These are phyloP conservation scores for Prunella himalayana DNA, from an alignment of 2,113 vertebrate genomes.

Conservation along the genomic window DNA sequence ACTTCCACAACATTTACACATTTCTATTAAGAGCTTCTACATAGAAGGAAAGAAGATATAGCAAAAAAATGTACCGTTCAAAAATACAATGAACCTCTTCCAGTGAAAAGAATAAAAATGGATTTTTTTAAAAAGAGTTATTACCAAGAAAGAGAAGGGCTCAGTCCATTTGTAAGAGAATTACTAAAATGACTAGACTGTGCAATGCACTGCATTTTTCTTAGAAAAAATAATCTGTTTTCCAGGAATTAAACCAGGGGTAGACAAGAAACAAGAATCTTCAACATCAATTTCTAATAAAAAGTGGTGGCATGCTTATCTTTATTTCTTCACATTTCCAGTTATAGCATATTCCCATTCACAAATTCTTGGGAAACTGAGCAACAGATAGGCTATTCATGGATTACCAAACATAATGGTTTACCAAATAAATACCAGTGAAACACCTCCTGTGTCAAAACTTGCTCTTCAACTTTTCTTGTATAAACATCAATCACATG, in stretches of 20 bases:
- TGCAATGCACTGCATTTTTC: neutral
- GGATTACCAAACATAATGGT: neutral
- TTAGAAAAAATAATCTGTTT: neutral
- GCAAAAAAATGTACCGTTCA: neutral
- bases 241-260: neutral
- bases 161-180: neutral
- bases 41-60: neutral
- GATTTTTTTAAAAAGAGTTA: rapidly evolving
- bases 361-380: neutral
- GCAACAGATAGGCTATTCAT: neutral
- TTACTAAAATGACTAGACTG: neutral
- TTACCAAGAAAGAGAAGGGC: neutral
- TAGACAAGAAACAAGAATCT: neutral
- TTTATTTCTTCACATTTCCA: neutral
- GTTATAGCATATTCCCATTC: neutral
- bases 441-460: neutral
- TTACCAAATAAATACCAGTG: neutral
- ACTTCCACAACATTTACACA: neutral
- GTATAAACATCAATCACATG: neutral
- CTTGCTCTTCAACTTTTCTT: neutral
- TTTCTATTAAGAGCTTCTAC: neutral
- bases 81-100: neutral
- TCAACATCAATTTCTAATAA: neutral
- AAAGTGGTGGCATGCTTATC: neutral
- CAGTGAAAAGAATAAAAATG: neutral